A percentile compares a stretch with the other conserved stretches of the same genome.
Evolutionary conservation across 1,140 invertebrate genomes (phyloP).

Genomic region (Andrena cerasifolii): DNA sequence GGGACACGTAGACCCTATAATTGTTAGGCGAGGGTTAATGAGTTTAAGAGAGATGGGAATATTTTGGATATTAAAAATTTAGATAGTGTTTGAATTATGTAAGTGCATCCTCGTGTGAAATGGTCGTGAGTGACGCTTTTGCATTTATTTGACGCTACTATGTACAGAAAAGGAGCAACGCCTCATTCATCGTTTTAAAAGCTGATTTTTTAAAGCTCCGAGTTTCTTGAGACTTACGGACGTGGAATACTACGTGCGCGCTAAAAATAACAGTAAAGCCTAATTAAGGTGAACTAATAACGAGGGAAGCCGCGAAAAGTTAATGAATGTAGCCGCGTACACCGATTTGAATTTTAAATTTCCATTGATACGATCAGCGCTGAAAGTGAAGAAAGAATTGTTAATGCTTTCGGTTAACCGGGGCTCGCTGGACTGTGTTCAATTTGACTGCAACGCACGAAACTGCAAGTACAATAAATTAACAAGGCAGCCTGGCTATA

Average conservation of each 20-base stretch:
- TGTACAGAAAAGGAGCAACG: not conserved
- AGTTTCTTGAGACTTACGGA: not conserved
- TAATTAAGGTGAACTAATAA: slow-evolving; percentile 42
- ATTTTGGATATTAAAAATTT: no score
- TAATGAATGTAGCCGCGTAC: slow-evolving; percentile 25
- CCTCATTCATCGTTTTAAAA: slow-evolving; percentile 4
- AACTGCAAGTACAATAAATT: not conserved
- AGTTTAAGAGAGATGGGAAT: no score
- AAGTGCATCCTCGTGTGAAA: no score
- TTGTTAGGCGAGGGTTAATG: no score
- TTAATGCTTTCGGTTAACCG: slow-evolving; percentile 13
- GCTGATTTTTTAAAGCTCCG: not conserved
- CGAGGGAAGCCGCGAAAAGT: slow-evolving; percentile 14
- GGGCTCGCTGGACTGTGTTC: not conserved
- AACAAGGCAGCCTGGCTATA: not conserved
- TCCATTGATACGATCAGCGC: slow-evolving; percentile 28
- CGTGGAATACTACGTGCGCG: not conserved
- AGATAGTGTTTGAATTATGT: no score
- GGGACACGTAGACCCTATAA: no score
- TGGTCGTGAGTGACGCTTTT: no score
- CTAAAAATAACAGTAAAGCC: slow-evolving; percentile 29
- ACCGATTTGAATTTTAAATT: slow-evolving; percentile 38
- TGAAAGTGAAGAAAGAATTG: slow-evolving; percentile 24
- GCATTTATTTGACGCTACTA: no score
- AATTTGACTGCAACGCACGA: not conserved